Conservation (phyloP, 2,797 vertebrate genomes). For the Gymnothorax reevesii region DNA sequence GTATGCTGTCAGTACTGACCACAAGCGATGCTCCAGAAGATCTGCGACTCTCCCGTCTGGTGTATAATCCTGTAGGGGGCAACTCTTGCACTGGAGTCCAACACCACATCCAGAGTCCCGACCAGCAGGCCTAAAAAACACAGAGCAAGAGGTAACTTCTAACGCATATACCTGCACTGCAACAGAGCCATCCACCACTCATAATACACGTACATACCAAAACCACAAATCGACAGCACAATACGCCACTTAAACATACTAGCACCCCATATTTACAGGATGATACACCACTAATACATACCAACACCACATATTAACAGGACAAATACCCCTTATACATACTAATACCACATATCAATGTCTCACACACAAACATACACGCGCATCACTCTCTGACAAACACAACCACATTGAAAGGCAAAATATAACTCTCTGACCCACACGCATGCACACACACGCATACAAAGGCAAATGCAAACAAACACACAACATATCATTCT, state of each 20-base stretch:
- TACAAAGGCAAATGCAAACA: not conserved
- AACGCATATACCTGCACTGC: not conserved
- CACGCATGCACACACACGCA: not conserved
- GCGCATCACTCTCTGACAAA: no score
- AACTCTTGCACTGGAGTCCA: slow-evolving; percentile 94
- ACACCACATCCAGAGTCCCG: slow-evolving; percentile 92
- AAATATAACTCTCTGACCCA: no score
- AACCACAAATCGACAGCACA: no score
- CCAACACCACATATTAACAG: no score
- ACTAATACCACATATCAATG: no score
- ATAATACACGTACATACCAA: no score
- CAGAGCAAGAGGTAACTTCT: not conserved
- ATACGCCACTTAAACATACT: no score
- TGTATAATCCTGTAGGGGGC: slow-evolving; percentile 94
- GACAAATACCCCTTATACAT: no score
- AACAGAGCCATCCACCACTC: not conserved
- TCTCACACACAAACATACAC: no score
- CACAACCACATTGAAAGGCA: no score
- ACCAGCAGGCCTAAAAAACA: slow-evolving; percentile 79
- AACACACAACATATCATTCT: not conserved
- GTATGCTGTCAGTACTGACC: slow-evolving; percentile 70
- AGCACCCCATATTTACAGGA: no score
- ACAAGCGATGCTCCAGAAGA: slow-evolving; percentile 93
- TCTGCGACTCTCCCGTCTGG: slow-evolving; percentile 90
- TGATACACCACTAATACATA: no score